Evolutionary conservation across 2,888 invertebrate species (phyloP), one percentile per base, ranked within the genome.

Genomic region (Physocephala rufipes): DNA sequence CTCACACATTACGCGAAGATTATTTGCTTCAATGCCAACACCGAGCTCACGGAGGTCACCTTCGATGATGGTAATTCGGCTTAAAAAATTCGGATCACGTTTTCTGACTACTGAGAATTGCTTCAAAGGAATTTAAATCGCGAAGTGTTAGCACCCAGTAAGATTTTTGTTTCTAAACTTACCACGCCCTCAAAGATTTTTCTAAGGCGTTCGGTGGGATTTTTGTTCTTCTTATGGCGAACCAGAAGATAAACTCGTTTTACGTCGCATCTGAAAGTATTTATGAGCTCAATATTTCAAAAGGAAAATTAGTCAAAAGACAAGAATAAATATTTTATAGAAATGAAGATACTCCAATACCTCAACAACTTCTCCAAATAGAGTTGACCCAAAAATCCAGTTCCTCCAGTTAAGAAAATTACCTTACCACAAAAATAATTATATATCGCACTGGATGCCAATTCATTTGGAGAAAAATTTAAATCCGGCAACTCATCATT

Each of bases 351-450:
- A 36, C 36, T 7, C 36, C 2, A 28, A 30, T 68, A 79, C 80
- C 80, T 78, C 63, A 80, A 72, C 4, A 80, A 53, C 71, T 80
- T 80, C 66, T 79, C 78, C 12, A 79, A 73, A 65, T 74, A 78
- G 1, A 80, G 61, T 64, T 79, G 78, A 5, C 80, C 80, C 7
- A 80, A 61, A 66, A 79, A 79, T 68, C 80, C 80, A 1, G 77
- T 76, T 2, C 75, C 78, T 13, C 80, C 80, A 0, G 79, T 80
- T 47, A 80, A 49, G 51, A 80, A 78, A 26, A 79, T 47, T 7
- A 58, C 75, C 75, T 79, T 80, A 12, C 75, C 76, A 5, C 75
- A 73, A 70, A 66, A 79, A 62, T 72, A 79, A n/a, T 72, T 68
- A 36, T 71, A 73, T 75, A 80, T 79, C 2, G 78, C 76, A 16